These are phyloP conservation scores for Tupaia tana DNA, from an alignment of 2,113 vertebrate species.

Conservation along the genomic window DNA sequence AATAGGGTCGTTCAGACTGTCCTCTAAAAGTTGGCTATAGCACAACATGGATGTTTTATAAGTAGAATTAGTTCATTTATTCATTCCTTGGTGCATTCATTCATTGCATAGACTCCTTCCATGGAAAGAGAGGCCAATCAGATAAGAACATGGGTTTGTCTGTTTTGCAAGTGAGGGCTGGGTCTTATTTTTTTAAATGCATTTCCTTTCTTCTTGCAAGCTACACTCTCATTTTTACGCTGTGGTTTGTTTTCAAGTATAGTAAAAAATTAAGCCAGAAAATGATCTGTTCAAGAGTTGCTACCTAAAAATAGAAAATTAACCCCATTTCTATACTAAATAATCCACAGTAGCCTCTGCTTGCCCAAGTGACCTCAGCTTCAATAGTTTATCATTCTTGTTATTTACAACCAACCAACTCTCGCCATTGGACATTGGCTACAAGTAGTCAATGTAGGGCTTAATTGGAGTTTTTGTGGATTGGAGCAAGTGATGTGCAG, in stretches of 20 bases:
- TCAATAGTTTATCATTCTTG: neutral
- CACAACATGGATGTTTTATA: neutral
- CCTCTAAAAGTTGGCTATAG: neutral
- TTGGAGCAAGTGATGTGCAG: neutral
- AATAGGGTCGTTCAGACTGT: neutral
- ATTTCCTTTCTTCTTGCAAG: slow-evolving; percentile 25
- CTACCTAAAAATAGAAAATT: neutral
- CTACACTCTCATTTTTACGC: neutral
- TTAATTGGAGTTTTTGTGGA: neutral
- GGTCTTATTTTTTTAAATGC: neutral
- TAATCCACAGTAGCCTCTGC: neutral
- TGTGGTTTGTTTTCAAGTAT: neutral
- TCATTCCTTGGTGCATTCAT: neutral
- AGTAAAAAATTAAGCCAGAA: neutral
- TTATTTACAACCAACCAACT: neutral
- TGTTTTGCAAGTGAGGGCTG: neutral
- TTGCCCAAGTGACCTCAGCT: neutral
- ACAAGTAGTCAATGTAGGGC: neutral
- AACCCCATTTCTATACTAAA: neutral
- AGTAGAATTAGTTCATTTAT: neutral
- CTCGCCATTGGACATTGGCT: neutral
- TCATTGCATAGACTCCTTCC: neutral
- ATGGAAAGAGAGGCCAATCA: slow-evolving; percentile 3
- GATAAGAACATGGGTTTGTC: neutral
- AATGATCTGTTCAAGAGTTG: neutral